These are phyloP conservation scores for Cephonodes hylas DNA, from an alignment of 2,888 invertebrate species.

Conservation along the genomic window DNA sequence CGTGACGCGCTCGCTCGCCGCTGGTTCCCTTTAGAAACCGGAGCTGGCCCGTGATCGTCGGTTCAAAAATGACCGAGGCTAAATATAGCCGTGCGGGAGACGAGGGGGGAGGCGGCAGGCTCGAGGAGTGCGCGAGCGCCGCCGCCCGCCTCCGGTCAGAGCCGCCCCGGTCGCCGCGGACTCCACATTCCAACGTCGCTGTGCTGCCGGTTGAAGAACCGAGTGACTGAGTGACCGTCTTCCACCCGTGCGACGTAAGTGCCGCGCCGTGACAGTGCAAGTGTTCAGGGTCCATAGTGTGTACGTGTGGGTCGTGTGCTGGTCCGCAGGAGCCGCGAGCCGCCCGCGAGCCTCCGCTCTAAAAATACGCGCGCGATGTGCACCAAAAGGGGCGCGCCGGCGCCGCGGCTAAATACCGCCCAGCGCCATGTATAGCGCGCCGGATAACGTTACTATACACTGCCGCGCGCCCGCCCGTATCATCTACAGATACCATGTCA, in stretches of 20 bases:
- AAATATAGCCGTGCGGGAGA: conserved; percentile 53
- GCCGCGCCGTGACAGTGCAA: conserved; percentile 57
- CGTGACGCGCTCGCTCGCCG: conserved; percentile 21
- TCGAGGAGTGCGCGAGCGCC: conserved; percentile 36
- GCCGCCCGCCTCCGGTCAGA: conserved; percentile 68
- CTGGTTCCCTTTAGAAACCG: conserved; percentile 64
- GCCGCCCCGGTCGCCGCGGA: conserved; percentile 86
- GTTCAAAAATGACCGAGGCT: conserved; percentile 71
- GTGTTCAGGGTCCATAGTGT: conserved; percentile 46
- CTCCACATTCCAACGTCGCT: conserved; percentile 86
- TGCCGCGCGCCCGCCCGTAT: conserved; percentile 22
- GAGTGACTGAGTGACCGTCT: conserved; percentile 76
- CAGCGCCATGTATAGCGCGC: conserved; percentile 68
- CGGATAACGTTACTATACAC: conserved; percentile 68
- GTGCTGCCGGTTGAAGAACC: conserved; percentile 72
- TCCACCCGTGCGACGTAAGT: conserved; percentile 81
- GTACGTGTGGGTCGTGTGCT: conserved; percentile 37
- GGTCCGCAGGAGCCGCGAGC: conserved; percentile 13
- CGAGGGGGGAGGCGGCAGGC: conserved; percentile 26
- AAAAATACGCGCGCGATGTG: conserved; percentile 46
- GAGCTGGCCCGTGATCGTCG: conserved; percentile 66
- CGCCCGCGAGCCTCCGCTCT: conserved; percentile 37
- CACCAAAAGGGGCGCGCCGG: conserved; percentile 21
- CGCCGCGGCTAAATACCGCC: conserved; percentile 31
- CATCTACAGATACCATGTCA: conserved; percentile 13